Evolutionary conservation across 1,140 invertebrate species (phyloP).

Genomic region (Platyura marginata): DNA sequence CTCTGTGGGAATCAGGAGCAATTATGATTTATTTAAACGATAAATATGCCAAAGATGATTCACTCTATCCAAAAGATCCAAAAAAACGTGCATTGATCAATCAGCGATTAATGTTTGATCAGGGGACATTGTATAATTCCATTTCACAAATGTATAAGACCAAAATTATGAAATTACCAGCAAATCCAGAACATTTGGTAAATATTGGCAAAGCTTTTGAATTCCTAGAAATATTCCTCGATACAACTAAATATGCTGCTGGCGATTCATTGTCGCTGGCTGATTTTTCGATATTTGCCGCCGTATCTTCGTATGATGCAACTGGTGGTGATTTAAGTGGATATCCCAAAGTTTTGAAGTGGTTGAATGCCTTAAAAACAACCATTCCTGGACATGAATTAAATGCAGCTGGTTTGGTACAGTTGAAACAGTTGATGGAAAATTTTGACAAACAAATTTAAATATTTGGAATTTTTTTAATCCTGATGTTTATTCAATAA

Average conservation of each 20-base stretch:
- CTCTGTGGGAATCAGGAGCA: constrained; percentile 48
- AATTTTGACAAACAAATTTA: too few species aligned
- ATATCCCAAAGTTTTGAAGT: constrained; percentile 46
- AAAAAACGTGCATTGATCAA: constrained; percentile 49
- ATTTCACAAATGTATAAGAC: constrained; percentile 47
- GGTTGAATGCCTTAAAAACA: constrained; percentile 47
- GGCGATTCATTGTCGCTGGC: constrained; percentile 53
- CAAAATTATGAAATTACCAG: constrained; percentile 39
- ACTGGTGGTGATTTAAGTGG: constrained; percentile 41
- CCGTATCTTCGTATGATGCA: constrained; percentile 44
- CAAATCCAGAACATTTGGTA: constrained; percentile 39
- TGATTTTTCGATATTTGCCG: constrained; percentile 40
- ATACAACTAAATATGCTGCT: constrained; percentile 40
- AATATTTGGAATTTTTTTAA: too few species aligned
- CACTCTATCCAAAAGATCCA: constrained; percentile 46
- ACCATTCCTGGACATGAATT: constrained; percentile 52
- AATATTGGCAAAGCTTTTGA: constrained; percentile 40
- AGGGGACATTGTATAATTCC: constrained; percentile 44
- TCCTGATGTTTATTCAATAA: too few species aligned
- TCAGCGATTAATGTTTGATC: constrained; percentile 54
- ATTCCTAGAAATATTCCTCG: constrained; percentile 45
- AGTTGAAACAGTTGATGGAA: too few species aligned
- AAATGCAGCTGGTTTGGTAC: constrained; percentile 36
- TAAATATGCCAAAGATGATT: constrained; percentile 46
- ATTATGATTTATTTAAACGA: constrained; percentile 49